Base-by-base conservation (phyloP, 2,888 invertebrate species). In the Cryptocheilus praepositus region DNA sequence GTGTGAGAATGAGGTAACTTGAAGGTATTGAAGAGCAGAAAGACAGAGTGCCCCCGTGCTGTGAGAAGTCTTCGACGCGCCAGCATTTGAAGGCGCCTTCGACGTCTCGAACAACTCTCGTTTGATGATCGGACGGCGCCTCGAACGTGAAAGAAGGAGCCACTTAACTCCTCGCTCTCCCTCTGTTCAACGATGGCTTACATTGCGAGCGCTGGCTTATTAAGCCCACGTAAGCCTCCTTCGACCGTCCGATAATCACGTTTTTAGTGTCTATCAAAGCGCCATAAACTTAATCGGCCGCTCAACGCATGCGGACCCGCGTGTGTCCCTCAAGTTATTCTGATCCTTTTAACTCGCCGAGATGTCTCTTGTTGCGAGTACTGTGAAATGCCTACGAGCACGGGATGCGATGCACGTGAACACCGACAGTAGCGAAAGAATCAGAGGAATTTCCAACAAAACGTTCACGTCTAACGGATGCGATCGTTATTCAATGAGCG, bases 231-330 rank as follows among this genome's bases (percentile, higher is more conserved):
- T 64, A 61, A 69, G 36, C 28, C 19, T 19, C 1, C 19, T 19
- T 54, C 60, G 58, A 64, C 55, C 56, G 51, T 64, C 66, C 55
- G 62, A 69, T 77, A 79, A 80, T 78, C 68, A 59, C 67, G 68
- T 78, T 78, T 76, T 73, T 73, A 72, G 70, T 69, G 72, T 69
- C 70, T 61, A 77, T 79, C 66, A 81, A 81, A 80, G 64, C 62
- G 70, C 61, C 74, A 71, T 82, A 79, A 81, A 82, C 67, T 70
- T 76, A 77, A 61, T 58, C 59, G 36, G 66, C 51, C 43, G 28
- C 13, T 11, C 36, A 15, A 51, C 44, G 49, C 49, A 15, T 11
- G 15, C 46, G 46, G 4, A 11, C 3, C 46, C 7, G 28, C 28
- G 3, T 15, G 46, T 16, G 49, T 49, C 49, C 16, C 49, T 49